Evolutionary conservation across 1,140 invertebrate genomes (phyloP), one percentile per base, ranked within the genome.

Genomic region (Mizuhopecten yessoensis): DNA sequence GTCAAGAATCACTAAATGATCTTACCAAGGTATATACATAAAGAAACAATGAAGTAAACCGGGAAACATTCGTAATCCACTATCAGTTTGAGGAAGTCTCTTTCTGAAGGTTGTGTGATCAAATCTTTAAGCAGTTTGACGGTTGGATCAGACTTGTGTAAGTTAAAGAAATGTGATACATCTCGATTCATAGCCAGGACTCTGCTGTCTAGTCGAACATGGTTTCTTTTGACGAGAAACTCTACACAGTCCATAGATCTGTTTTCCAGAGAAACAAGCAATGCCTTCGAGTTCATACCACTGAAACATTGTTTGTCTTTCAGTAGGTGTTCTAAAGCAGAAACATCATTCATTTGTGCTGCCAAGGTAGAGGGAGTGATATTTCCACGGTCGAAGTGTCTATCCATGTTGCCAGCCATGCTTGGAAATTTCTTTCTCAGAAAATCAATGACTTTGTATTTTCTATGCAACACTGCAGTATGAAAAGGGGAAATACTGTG

Each of bases 371-470:
- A 75, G n/a, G 57, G 57, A 17, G 57, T 75, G n/a, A 75, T 75
- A 11, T 75, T 75, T 29, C 57, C 57, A 29, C 57, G 57, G n/a
- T n/a, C 57, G 29, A 75, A 75, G 11, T 75, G 57, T 29, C 57
- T 9, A 75, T 75, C 57, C 57, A 75, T 75, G 57, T 75, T 75
- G 23, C 57, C n/a, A 75, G 57, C 57, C 57, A 75, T 75, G n/a
- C 23, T 9, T 7, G 57, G 57, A n/a, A 75, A 75, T 29, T 75
- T 75, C 29, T 75, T 75, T n/a, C 57, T 17, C 1, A 75, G 57
- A 75, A 75, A 29, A 75, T 29, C n/a, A 29, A 75, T 75, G 57
- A n/a, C 57, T 7, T 75, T 75, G 23, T 75, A 75, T n/a, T 75
- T 23, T 75, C 57, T 75, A 75, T 75, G 57, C 57, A 75, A 75